Evolutionary conservation across 2,113 vertebrate genomes (phyloP).

Genomic region (Carlito syrichta): DNA sequence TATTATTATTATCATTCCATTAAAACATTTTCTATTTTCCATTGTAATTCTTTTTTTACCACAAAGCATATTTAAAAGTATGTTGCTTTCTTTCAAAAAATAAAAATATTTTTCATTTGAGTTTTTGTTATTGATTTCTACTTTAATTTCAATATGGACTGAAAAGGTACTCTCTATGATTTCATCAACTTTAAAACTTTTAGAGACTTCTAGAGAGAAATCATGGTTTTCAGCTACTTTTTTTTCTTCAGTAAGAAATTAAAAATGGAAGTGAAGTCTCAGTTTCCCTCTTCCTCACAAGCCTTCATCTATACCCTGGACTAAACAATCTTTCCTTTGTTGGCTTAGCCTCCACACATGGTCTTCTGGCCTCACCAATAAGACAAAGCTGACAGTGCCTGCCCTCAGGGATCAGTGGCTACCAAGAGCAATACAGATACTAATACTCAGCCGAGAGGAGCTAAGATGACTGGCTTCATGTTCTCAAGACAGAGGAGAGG

Average conservation of each 20-base stretch:
- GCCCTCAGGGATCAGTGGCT: not conserved
- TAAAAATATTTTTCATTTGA: not conserved
- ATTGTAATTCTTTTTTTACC: not conserved
- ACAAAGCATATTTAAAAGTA: not conserved
- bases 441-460: not conserved
- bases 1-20: not conserved
- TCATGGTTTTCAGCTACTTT: not conserved
- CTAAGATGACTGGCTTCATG: not conserved
- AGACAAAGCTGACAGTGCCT: not conserved
- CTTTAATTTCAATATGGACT: not conserved
- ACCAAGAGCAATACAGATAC: not conserved
- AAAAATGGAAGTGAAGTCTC: not conserved
- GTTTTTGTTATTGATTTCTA: not conserved
- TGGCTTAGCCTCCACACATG: not conserved
- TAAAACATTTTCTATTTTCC: not conserved
- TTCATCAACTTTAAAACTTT: not conserved
- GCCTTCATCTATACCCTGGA: not conserved
- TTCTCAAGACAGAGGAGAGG: not conserved
- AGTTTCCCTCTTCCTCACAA: no score
- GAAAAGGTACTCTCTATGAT: not conserved
- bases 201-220: not conserved
- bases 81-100: not conserved
- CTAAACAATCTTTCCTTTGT: not conserved
- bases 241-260: not conserved
- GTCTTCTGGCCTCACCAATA: not conserved